Conservation (phyloP, 2,797 vertebrate genomes). For the Fundulus diaphanus region DNA sequence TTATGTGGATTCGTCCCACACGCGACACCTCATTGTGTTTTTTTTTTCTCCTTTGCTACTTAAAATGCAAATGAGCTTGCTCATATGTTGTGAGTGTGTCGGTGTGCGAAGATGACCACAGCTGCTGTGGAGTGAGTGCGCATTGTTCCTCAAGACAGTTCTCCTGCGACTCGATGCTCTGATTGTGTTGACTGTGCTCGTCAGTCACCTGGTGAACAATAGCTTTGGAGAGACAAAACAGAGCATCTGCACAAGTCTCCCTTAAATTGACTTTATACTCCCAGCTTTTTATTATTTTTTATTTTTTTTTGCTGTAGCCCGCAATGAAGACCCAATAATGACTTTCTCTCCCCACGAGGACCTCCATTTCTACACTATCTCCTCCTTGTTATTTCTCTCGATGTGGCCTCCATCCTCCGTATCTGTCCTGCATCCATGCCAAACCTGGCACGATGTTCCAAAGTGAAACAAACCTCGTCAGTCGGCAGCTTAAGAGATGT, state of each 20-base stretch:
- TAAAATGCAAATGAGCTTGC: constrained; percentile 68
- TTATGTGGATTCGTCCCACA: constrained; percentile 38
- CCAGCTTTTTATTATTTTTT: neutral
- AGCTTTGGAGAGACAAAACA: constrained; percentile 21
- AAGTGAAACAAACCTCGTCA: constrained; percentile 32
- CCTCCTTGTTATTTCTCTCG: neutral
- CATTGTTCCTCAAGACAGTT: constrained; percentile 31
- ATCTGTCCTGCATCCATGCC: constrained; percentile 5
- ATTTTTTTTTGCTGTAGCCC: too few species aligned
- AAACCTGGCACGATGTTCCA: constrained; percentile 5
- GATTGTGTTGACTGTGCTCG: constrained; percentile 40
- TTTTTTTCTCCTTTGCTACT: constrained; percentile 57
- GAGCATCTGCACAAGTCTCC: neutral
- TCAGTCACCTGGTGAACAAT: constrained; percentile 38
- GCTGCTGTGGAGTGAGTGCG: constrained; percentile 5
- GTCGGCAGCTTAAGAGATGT: constrained; percentile 30
- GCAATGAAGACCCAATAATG: too few species aligned
- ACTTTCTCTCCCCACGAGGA: too few species aligned
- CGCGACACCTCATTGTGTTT: constrained; percentile 32
- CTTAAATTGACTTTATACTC: neutral
- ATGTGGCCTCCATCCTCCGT: neutral
- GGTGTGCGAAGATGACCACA: constrained; percentile 48
- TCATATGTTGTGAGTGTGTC: constrained; percentile 38
- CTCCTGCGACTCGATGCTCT: constrained; percentile 34
- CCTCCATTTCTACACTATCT: constrained; percentile 4